phyloP scores from a whole-genome alignment of 2,888 invertebrate species.

The Gibbula magus region DNA sequence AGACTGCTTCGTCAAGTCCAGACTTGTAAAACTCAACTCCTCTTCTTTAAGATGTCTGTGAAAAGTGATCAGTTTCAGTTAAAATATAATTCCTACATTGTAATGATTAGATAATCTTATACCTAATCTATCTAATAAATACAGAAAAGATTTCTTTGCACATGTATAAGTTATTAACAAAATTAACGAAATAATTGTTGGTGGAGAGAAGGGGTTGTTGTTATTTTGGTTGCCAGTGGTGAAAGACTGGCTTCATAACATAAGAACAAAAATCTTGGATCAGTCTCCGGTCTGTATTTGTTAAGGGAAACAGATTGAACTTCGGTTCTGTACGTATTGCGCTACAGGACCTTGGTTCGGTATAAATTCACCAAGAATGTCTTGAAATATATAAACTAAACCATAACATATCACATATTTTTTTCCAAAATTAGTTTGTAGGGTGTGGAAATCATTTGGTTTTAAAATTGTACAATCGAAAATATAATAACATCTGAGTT shows the following conservation, averaged over 20 bases:
- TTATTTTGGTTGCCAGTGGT: no score
- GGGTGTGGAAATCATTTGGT: no score
- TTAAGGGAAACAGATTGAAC: no score
- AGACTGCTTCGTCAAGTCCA: slow-evolving; percentile 50
- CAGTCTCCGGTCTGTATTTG: no score
- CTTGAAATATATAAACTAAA: not conserved
- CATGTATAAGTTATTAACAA: not conserved
- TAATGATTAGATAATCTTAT: not conserved
- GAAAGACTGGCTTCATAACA: no score
- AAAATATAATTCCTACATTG: not conserved
- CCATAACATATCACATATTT: not conserved
- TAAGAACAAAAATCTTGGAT: no score
- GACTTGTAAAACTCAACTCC: slow-evolving; percentile 50
- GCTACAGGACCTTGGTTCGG: no score
- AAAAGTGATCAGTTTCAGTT: not conserved
- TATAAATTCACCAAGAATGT: no score
- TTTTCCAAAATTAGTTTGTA: not conserved
- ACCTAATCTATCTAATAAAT: not conserved
- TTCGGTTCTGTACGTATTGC: no score
- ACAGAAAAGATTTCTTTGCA: not conserved
- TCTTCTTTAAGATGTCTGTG: slow-evolving; percentile 49
- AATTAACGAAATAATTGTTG: not conserved
- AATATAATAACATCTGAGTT: no score
- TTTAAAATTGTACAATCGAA: no score
- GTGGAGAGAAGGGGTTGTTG: no score